phyloP scores from a whole-genome alignment of 2,797 vertebrate species.

The Propithecus perrieri region DNA sequence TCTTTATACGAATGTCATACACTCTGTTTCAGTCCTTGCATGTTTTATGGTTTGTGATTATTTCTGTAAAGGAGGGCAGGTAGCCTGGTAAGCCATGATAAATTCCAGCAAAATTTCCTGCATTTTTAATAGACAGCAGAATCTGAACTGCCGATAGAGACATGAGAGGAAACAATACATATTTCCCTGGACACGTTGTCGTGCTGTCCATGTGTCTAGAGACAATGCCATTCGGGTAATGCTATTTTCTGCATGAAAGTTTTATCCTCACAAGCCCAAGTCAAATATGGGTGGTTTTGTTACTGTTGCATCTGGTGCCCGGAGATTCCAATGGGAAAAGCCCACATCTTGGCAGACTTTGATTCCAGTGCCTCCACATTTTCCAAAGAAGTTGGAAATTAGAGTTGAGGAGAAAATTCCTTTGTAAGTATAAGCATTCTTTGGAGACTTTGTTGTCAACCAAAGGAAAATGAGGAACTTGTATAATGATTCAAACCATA shows the following conservation, averaged over 20 bases:
- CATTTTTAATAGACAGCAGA: constrained; percentile 5
- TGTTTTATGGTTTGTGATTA: constrained; percentile 70
- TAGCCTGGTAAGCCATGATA: constrained; percentile 14
- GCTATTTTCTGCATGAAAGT: not conserved
- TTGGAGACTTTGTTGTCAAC: not conserved
- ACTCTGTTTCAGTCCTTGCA: constrained; percentile 50
- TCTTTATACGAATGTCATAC: constrained; percentile 40
- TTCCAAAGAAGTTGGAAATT: not conserved
- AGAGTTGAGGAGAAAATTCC: not conserved
- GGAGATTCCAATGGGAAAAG: not conserved
- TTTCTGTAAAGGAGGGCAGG: constrained; percentile 31
- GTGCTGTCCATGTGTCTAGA: not conserved
- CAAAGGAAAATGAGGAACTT: not conserved
- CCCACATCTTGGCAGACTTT: not conserved
- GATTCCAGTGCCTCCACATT: not conserved
- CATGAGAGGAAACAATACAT: not conserved
- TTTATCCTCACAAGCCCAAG: not conserved
- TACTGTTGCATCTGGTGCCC: not conserved
- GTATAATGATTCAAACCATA: not conserved
- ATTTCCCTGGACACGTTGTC: not conserved
- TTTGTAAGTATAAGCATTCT: not conserved
- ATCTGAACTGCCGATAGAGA: not conserved
- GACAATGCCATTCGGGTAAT: not conserved
- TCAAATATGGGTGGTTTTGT: not conserved
- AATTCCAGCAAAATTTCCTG: constrained; percentile 38